Conservation (phyloP, 2,797 vertebrate genomes). For the Necrosyrtes monachus region DNA sequence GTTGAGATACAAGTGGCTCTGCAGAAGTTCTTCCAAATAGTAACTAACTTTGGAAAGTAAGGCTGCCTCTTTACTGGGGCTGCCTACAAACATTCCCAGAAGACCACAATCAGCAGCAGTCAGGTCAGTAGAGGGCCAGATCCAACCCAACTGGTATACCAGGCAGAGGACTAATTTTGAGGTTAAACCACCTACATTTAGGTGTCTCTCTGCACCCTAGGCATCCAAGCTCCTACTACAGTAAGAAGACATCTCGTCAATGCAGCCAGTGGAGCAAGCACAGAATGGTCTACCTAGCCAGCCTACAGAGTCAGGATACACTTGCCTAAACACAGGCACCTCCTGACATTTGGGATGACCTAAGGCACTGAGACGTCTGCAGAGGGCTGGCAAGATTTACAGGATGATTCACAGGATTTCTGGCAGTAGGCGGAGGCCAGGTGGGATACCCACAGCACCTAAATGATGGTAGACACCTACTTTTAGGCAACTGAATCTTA, state of each 20-base stretch:
- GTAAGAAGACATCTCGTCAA: background rate
- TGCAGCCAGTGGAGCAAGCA: background rate
- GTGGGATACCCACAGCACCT: background rate
- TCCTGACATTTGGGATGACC: background rate
- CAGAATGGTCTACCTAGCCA: background rate
- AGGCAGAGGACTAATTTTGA: background rate
- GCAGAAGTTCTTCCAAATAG: background rate
- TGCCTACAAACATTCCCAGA: background rate
- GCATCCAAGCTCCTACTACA: background rate
- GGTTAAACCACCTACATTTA: background rate
- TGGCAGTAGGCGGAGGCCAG: background rate
- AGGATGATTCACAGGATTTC: background rate
- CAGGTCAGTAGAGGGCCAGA: background rate
- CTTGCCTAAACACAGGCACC: background rate
- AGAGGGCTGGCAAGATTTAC: background rate
- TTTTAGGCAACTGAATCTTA: background rate
- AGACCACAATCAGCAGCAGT: background rate
- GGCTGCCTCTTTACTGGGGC: background rate
- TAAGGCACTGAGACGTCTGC: background rate
- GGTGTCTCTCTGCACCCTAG: background rate
- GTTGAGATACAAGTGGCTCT: background rate
- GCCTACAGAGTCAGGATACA: background rate
- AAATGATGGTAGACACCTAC: background rate
- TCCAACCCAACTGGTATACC: background rate
- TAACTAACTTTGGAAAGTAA: background rate